phyloP scores from a whole-genome alignment of 2,888 invertebrate genomes.

The Arctia plantaginis region DNA sequence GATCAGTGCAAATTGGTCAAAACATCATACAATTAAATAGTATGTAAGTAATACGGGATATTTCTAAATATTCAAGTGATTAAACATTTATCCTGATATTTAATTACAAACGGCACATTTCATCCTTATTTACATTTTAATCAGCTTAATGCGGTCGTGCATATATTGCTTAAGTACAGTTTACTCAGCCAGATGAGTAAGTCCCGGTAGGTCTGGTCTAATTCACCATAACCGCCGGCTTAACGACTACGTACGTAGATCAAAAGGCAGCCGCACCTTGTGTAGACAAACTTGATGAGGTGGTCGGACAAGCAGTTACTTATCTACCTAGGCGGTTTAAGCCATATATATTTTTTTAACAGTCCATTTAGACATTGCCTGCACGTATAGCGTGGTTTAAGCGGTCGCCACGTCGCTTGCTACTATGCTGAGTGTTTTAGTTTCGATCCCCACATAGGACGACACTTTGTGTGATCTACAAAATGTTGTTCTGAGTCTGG shows the following conservation, averaged over 20 bases:
- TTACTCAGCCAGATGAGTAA: background rate
- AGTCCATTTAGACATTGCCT: background rate
- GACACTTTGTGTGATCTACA: too few species aligned
- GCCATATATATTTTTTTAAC: background rate
- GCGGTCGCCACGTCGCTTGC: too few species aligned
- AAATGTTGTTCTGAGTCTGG: too few species aligned
- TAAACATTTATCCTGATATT: background rate
- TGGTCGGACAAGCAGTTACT: background rate
- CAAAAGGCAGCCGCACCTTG: conserved; percentile 10
- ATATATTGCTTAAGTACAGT: background rate
- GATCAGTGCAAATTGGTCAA: too few species aligned
- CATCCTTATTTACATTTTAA: conserved; percentile 2
- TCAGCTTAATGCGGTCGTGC: background rate
- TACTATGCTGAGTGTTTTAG: too few species aligned
- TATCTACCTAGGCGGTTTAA: background rate
- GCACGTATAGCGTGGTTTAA: too few species aligned
- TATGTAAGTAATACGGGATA: too few species aligned
- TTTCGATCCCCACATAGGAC: too few species aligned
- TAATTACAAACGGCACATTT: background rate
- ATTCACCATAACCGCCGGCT: background rate
- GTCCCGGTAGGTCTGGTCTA: conserved; percentile 8
- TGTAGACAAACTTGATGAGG: conserved; percentile 2
- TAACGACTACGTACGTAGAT: conserved; percentile 9
- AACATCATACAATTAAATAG: too few species aligned
- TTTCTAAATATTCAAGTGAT: background rate